Conservation (phyloP, 2,113 vertebrate species). For the Apeltes quadracus region DNA sequence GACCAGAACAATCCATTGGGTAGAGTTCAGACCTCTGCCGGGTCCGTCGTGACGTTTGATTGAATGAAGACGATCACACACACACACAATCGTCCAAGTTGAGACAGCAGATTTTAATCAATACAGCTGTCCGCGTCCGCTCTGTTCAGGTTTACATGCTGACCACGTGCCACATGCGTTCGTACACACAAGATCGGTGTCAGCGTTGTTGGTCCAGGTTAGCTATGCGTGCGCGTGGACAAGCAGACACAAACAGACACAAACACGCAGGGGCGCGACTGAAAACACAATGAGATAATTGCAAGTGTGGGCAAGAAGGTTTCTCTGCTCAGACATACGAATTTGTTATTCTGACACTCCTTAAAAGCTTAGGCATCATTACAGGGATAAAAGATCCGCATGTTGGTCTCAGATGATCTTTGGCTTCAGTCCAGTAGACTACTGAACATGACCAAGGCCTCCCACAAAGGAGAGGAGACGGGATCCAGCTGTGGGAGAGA, state of each 20-base stretch:
- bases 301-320: constrained; percentile 1
- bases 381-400: not conserved
- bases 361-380: not conserved
- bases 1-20: not conserved
- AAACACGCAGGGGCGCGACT: not conserved
- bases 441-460: constrained; percentile 40
- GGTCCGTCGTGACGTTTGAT: not conserved
- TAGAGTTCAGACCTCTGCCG: not conserved
- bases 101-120: too few species aligned
- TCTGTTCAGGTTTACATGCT: not conserved
- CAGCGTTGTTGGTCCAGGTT: not conserved
- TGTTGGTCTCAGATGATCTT: constrained; percentile 17
- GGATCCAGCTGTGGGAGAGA: constrained; percentile 52
- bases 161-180: not conserved
- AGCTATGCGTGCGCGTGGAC: too few species aligned
- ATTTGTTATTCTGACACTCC: constrained; percentile 2
- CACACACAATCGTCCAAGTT: not conserved
- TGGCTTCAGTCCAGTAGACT: constrained; percentile 33
- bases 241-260: not conserved
- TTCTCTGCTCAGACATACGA: constrained; percentile 8
- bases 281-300: not conserved
- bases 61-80: not conserved
- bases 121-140: not conserved
- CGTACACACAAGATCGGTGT: not conserved
- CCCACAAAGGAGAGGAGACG: constrained; percentile 30